Percentiles rank a stretch among this genome's conserved stretches.
Evolutionary conservation across 2,888 invertebrate genomes (phyloP).

Genomic region (Diachrysia chrysitis): DNA sequence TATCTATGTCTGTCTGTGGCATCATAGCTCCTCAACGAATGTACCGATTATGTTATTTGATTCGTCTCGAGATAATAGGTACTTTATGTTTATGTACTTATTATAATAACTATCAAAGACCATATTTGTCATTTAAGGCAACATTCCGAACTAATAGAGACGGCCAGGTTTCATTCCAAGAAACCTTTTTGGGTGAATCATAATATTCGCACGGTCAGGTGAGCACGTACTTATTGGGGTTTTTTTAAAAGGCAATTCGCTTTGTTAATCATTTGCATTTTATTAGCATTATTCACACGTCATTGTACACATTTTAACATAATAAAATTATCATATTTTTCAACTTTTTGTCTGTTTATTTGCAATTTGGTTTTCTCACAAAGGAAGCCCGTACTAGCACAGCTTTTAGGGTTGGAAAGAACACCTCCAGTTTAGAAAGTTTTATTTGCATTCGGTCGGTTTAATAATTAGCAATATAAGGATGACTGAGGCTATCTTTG

Average conservation of each 20-base stretch:
- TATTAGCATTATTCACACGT: constrained; percentile 53
- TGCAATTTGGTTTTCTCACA: not conserved
- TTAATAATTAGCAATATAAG: too few species aligned
- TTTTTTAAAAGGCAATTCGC: constrained; percentile 72
- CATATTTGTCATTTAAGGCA: constrained; percentile 8
- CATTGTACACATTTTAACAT: not conserved
- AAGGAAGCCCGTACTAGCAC: too few species aligned
- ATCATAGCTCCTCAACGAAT: too few species aligned
- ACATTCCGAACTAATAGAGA: not conserved
- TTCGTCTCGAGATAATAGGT: too few species aligned
- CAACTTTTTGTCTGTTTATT: not conserved
- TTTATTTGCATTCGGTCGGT: too few species aligned
- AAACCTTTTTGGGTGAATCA: constrained; percentile 77
- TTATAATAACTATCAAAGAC: constrained; percentile 13
- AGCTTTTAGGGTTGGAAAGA: too few species aligned
- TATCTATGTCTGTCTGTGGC: too few species aligned
- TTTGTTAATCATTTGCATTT: constrained; percentile 55
- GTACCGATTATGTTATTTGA: too few species aligned
- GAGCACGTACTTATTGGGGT: constrained; percentile 65
- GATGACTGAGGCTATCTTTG: too few species aligned
- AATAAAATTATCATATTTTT: not conserved
- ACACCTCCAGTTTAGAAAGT: too few species aligned
- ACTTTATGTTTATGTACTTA: too few species aligned
- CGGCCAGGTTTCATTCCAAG: constrained; percentile 60
- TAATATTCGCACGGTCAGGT: constrained; percentile 67